These are phyloP conservation scores for Caerostris extrusa DNA, from an alignment of 1,140 invertebrate species.

Conservation along the genomic window DNA sequence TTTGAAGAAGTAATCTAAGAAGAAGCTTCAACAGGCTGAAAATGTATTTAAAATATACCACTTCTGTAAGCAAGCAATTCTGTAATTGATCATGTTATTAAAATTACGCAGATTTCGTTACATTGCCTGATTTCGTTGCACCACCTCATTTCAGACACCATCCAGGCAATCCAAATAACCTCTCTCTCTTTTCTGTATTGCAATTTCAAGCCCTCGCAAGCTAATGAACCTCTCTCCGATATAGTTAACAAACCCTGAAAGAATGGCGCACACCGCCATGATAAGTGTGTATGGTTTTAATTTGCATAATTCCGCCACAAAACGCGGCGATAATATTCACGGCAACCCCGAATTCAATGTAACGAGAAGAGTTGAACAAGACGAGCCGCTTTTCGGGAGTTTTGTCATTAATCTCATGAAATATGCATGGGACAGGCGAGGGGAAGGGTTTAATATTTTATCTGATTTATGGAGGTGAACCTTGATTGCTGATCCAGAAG, in stretches of 20 bases:
- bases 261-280: background rate
- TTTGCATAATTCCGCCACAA: conserved; percentile 31
- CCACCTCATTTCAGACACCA: background rate
- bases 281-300: background rate
- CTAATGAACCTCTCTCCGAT: background rate
- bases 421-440: conserved; percentile 4
- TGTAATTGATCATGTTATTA: background rate
- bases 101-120: conserved; percentile 9
- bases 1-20: too few species aligned
- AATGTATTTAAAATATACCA: background rate
- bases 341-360: background rate
- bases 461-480: background rate
- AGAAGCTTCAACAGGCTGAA: too few species aligned
- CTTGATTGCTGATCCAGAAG: background rate
- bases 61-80: background rate
- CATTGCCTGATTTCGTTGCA: background rate
- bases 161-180: background rate
- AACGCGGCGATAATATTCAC: conserved; percentile 17
- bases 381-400: conserved; percentile 7
- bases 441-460: background rate
- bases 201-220: background rate
- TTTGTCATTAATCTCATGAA: conserved; percentile 45
- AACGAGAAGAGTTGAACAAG: conserved; percentile 3
- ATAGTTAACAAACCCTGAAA: background rate
- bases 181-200: background rate